Evolutionary conservation across 2,888 invertebrate species (phyloP), one percentile per base, ranked within the genome.

Genomic region (Parelbella ahira): DNA sequence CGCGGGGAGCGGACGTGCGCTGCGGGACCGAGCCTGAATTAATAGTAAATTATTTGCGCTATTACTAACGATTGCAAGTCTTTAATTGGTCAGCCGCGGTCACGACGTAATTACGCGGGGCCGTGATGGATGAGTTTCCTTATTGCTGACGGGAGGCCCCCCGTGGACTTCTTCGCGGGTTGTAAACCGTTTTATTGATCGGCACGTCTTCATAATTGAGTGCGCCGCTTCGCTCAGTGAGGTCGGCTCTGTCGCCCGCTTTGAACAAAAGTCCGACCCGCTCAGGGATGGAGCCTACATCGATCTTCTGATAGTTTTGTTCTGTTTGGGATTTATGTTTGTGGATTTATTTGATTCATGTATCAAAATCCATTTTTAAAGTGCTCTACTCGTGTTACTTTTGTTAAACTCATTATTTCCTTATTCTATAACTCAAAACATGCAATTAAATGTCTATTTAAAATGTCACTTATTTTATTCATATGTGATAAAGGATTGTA

Each of bases 11-110:
- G 60, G 65, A 66, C 64, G 62, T 49, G 56, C 51, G 30, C 52
- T 46, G 45, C 20, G 44, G 32, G 47, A 36, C 12, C 18, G 5
- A 2, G 4, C 4, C 4, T 5, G 42, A 49, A 38, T 34, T 50
- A 50, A 48, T 45, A 48, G 49, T 45, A 45, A 63, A 50, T 59
- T 60, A 68, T 61, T 52, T 51, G 45, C 39, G 45, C 52, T 58
- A 63, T 68, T 66, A 60, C 54, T 56, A 51, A 52, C 47, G 53
- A 53, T 57, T 55, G 49, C 45, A 47, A 48, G 52, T 58, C 63
- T 63, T 65, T 66, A 63, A 63, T 51, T 45, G 47, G 49, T 41
- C 49, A 39, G 39, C 25, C 49, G 43, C 44, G 53, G 58, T 65
- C 68, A 65, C 66, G 66, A 58, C 53, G 53, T 51, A 45, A 47